Conservation (phyloP, 2,888 invertebrate genomes). For the Dendrolimus pini region DNA sequence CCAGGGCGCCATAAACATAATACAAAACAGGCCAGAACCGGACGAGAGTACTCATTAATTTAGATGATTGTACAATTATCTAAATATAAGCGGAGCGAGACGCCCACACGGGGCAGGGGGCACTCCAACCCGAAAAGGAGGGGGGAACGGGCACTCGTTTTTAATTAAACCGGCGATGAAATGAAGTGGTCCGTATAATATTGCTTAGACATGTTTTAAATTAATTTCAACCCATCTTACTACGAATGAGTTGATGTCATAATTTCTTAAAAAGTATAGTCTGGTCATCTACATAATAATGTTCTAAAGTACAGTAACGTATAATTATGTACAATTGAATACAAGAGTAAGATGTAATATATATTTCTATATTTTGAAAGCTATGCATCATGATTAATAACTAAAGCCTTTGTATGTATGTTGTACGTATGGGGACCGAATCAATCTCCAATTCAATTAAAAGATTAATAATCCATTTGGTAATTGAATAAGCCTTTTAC, state of each 20-base stretch:
- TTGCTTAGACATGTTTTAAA: slow-evolving; percentile 76
- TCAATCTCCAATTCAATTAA: not conserved
- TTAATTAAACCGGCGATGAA: slow-evolving; percentile 76
- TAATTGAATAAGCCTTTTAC: not conserved
- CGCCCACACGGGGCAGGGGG: slow-evolving; percentile 64
- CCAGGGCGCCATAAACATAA: slow-evolving; percentile 55
- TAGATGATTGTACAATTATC: slow-evolving; percentile 78
- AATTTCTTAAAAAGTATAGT: slow-evolving; percentile 15
- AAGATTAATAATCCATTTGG: not conserved
- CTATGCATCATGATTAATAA: not conserved
- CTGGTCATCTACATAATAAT: no score
- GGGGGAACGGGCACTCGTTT: slow-evolving; percentile 74
- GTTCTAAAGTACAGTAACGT: no score
- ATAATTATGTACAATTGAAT: no score
- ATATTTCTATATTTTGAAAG: not conserved
- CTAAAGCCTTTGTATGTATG: not conserved
- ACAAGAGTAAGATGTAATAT: not conserved
- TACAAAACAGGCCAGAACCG: slow-evolving; percentile 69
- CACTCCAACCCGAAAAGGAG: slow-evolving; percentile 68
- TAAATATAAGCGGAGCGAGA: slow-evolving; percentile 75
- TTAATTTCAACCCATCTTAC: slow-evolving; percentile 67
- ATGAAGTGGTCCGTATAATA: slow-evolving; percentile 76
- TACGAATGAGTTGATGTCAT: slow-evolving; percentile 46
- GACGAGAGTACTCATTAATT: slow-evolving; percentile 76
- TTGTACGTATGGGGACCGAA: not conserved